Evolutionary conservation across 2,113 vertebrate species (phyloP).

Genomic region (Pogona vitticeps): DNA sequence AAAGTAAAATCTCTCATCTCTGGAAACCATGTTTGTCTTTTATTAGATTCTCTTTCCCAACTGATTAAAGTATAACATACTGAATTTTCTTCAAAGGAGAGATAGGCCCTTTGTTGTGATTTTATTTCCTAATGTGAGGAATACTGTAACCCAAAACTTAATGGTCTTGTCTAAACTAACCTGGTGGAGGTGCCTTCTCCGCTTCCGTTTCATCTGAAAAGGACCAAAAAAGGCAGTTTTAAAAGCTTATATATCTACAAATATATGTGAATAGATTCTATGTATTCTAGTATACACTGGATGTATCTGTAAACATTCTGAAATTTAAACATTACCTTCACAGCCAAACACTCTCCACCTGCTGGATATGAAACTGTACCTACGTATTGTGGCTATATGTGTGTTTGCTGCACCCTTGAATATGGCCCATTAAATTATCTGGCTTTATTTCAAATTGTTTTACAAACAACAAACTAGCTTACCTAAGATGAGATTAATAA

Average conservation of each 20-base stretch:
- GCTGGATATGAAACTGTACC: background rate
- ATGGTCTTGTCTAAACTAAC: slow-evolving; percentile 64
- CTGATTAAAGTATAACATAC: too few species aligned
- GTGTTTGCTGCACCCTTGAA: background rate
- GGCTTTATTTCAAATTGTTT: background rate
- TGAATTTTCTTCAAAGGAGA: too few species aligned
- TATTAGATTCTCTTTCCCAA: too few species aligned
- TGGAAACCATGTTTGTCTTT: too few species aligned
- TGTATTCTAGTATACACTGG: background rate
- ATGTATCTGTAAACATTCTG: background rate
- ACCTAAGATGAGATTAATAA: background rate
- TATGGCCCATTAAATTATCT: background rate
- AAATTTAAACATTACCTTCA: too few species aligned
- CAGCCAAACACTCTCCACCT: background rate
- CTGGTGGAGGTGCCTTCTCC: slow-evolving; percentile 66
- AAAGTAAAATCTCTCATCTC: too few species aligned
- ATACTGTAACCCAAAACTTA: background rate
- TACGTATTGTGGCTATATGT: background rate
- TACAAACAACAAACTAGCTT: background rate
- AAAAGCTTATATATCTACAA: slow-evolving; percentile 24
- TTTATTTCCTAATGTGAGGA: too few species aligned
- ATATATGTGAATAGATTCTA: slow-evolving; percentile 13
- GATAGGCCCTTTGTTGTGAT: too few species aligned
- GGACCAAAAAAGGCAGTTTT: slow-evolving; percentile 32
- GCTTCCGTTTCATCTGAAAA: slow-evolving; percentile 74